Conservation (phyloP, 2,888 invertebrate genomes). For the Drosophila pseudotakahashii region DNA sequence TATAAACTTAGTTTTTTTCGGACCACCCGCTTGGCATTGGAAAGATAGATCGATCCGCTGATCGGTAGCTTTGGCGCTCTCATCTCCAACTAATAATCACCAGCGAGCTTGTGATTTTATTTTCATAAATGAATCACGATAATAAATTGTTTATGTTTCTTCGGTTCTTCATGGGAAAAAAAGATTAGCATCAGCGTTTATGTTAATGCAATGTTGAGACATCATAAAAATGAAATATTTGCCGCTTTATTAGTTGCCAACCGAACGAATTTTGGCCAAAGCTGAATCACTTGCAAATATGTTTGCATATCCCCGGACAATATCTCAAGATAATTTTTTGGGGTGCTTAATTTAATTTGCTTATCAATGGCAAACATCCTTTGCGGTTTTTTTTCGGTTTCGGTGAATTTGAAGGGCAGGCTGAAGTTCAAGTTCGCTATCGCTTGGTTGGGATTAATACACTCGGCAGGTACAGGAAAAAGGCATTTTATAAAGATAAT, state of each 20-base stretch:
- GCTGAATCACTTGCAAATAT: slow-evolving; percentile 74
- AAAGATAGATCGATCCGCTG: slow-evolving; percentile 45
- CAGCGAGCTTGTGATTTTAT: slow-evolving; percentile 65
- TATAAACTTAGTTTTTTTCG: slow-evolving; percentile 1
- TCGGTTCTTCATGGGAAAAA: slow-evolving; percentile 77
- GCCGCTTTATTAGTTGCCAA: slow-evolving; percentile 45
- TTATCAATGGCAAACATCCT: slow-evolving; percentile 77
- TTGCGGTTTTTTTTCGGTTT: slow-evolving; percentile 6
- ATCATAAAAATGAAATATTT: slow-evolving; percentile 70
- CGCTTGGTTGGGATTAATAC: neutral
- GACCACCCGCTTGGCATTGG: slow-evolving; percentile 69
- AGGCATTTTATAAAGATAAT: neutral
- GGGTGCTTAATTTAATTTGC: slow-evolving; percentile 45
- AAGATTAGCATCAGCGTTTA: slow-evolving; percentile 80
- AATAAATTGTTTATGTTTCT: slow-evolving; percentile 75
- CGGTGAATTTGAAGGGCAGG: slow-evolving; percentile 74
- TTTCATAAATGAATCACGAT: slow-evolving; percentile 78
- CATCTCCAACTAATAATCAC: slow-evolving; percentile 70
- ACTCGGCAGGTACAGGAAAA: neutral
- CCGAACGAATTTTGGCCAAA: slow-evolving; percentile 29
- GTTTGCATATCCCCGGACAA: slow-evolving; percentile 10
- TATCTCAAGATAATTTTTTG: slow-evolving; percentile 32
- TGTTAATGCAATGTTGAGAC: slow-evolving; percentile 74
- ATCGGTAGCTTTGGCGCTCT: slow-evolving; percentile 71
- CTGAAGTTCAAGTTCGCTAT: slow-evolving; percentile 70